These are phyloP conservation scores for Tetragnatha montana DNA, from an alignment of 2,888 invertebrate species.

Conservation along the genomic window DNA sequence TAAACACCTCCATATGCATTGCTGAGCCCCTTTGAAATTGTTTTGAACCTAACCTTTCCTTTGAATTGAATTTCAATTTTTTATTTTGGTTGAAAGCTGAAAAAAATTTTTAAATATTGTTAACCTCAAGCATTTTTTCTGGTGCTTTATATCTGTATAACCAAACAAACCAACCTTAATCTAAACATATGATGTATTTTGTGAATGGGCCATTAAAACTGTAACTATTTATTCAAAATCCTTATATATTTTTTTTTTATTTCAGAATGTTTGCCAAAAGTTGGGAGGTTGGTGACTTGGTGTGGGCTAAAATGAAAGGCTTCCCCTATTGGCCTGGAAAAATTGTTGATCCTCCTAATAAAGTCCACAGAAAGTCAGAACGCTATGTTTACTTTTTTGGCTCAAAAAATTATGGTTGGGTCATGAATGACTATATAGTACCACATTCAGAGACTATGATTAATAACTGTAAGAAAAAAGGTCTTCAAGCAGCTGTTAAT, in stretches of 20 bases:
- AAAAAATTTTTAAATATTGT: no score
- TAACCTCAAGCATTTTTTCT: no score
- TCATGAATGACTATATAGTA: slow-evolving; percentile 88
- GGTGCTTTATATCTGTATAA: no score
- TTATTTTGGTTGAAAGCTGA: no score
- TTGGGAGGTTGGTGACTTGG: slow-evolving; percentile 35
- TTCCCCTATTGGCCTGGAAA: slow-evolving; percentile 42
- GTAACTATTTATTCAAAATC: no score
- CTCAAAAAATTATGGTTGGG: slow-evolving; percentile 82
- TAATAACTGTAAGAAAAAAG: slow-evolving; percentile 84
- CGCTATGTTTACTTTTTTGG: slow-evolving; percentile 72
- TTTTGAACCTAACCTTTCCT: no score
- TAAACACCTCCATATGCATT: no score
- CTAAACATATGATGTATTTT: no score
- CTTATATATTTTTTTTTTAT: neutral
- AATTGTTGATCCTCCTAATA: slow-evolving; percentile 5
- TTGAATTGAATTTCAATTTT: no score
- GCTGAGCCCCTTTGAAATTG: no score
- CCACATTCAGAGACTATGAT: slow-evolving; percentile 88
- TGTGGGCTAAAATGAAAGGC: slow-evolving; percentile 48
- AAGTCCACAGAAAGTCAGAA: slow-evolving; percentile 37
- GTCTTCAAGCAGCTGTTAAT: slow-evolving; percentile 87
- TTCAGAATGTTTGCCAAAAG: slow-evolving; percentile 29
- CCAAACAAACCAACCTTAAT: no score
- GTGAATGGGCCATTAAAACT: no score